Conservation (phyloP, 1,140 invertebrate species). For the Brachionus asplanchnoidis region DNA sequence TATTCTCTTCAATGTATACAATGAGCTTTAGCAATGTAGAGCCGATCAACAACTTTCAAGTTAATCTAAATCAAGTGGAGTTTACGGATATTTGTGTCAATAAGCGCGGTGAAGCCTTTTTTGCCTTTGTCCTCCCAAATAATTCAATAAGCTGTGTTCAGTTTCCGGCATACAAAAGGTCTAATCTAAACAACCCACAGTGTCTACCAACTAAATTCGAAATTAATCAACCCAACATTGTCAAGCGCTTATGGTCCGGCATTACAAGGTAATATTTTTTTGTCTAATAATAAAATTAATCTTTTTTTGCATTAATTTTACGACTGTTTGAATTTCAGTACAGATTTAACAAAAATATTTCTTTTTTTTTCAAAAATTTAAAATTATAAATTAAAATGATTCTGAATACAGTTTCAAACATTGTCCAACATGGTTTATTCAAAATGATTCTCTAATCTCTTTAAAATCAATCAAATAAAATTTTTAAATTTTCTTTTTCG, state of each 20-base stretch:
- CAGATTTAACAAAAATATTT: too few species aligned
- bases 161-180: neutral
- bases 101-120: neutral
- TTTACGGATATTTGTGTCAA: constrained; percentile 12
- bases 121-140: constrained; percentile 11
- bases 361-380: too few species aligned
- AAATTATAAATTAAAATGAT: too few species aligned
- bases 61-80: constrained; percentile 22
- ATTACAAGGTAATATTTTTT: neutral
- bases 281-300: too few species aligned
- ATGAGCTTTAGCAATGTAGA: constrained; percentile 22
- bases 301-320: too few species aligned
- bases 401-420: too few species aligned
- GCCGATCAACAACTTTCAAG: neutral
- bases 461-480: too few species aligned
- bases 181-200: neutral
- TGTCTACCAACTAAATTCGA: constrained; percentile 27
- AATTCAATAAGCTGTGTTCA: constrained; percentile 21
- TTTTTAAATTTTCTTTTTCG: too few species aligned
- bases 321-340: too few species aligned
- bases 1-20: neutral
- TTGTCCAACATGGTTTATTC: too few species aligned
- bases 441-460: too few species aligned
- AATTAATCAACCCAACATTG: constrained; percentile 21
- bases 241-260: constrained; percentile 32